Evolutionary conservation across 2,888 invertebrate species (phyloP).

Genomic region (Sycophila texana): DNA sequence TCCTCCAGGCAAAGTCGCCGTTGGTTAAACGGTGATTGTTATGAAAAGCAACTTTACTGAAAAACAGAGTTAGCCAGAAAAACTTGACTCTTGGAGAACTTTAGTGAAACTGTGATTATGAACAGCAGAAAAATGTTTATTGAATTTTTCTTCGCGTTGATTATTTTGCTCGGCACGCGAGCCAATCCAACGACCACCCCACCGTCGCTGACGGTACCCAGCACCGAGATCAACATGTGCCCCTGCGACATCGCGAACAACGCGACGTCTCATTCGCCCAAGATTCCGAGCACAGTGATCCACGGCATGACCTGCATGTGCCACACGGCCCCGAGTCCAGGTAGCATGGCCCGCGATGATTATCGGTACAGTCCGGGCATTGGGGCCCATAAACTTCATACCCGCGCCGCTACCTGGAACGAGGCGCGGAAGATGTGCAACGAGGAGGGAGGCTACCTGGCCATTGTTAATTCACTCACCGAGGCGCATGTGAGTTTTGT

Average conservation of each 20-base stretch:
- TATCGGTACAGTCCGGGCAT: constrained; percentile 66
- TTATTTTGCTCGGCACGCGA: background rate
- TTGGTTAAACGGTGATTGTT: too few relatives aligned
- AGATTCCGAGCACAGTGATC: constrained; percentile 55
- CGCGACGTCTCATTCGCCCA: background rate
- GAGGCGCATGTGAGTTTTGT: constrained; percentile 59
- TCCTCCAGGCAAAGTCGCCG: too few relatives aligned
- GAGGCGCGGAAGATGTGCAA: constrained; percentile 68
- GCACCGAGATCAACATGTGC: constrained; percentile 34
- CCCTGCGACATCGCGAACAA: constrained; percentile 11
- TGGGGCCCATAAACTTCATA: constrained; percentile 69
- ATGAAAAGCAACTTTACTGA: too few relatives aligned
- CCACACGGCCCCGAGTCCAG: constrained; percentile 59
- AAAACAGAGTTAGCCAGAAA: too few relatives aligned
- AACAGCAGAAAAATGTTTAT: background rate
- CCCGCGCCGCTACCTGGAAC: constrained; percentile 66
- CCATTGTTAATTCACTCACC: constrained; percentile 62
- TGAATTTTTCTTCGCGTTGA: background rate
- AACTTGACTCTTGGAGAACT: too few relatives aligned
- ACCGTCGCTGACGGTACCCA: background rate
- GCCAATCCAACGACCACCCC: background rate
- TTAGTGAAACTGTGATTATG: too few relatives aligned
- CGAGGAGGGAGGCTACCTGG: constrained; percentile 69
- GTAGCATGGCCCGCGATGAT: constrained; percentile 63
- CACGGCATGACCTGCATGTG: constrained; percentile 68